Evolutionary conservation across 2,888 invertebrate genomes (phyloP), one percentile per base, ranked within the genome.

Genomic region (Synergus gifuensis): DNA sequence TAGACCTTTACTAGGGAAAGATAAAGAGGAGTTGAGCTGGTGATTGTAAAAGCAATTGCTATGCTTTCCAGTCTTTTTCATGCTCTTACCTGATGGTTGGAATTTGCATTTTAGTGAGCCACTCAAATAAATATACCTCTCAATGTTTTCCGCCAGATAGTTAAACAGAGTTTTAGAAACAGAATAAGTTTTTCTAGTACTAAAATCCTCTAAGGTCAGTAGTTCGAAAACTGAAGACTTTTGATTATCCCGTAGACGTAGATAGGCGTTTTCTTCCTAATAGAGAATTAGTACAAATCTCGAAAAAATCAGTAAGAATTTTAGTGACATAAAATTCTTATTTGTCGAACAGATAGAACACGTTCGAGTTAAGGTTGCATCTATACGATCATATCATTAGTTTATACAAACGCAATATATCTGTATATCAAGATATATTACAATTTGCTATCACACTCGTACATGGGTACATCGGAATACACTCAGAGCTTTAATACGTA

Each of bases 401-500:
- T 66, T 67, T 14, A 58, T 77, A 78, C 54, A 54, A 22, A 12
- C 67, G 58, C 79, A 79, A 79, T 80, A 80, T 78, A 62, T 73
- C 58, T 69, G 58, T 49, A 78, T 62, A 76, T 76, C 79, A 78
- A 80, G 77, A 67, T 58, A 66, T 49, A 16, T 42, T 22, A 58
- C 78, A 67, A 67, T 78, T 67, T 67, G 58, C 78, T 62, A 77
- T 79, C 83, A 84, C 84, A 83, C 81, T 76, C 81, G 85, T 82
- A 84, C 84, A 86, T 85, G 83, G 84, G 86, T 86, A 90, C 91
- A 90, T 90, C 88, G 89, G 86, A 91, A 91, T 89, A 91, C 91
- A 91, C 91, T 91, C 90, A 86, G 90, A 84, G 81, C 86, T 88
- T 91, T 90, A 91, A 91, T 91, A 90, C 89, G 90, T 88, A 91